Conservation (phyloP, 2,797 vertebrate species). For the Morus bassanus region DNA sequence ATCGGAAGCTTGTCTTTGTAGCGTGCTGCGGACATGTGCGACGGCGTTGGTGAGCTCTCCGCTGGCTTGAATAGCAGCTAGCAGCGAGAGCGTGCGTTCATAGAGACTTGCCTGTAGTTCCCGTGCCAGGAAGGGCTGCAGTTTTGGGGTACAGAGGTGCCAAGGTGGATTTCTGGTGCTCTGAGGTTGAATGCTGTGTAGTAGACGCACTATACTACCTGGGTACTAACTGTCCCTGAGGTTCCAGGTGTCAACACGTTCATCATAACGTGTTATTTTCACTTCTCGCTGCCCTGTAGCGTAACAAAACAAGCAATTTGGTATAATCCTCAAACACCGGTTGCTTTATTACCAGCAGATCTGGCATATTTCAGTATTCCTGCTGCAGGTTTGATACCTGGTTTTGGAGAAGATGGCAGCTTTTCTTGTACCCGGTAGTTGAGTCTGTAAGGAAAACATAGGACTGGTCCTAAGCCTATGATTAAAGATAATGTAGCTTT, state of each 20-base stretch:
- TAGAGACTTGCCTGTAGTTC: not conserved
- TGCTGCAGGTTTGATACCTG: not conserved
- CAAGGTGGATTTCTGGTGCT: not conserved
- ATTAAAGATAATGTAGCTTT: not conserved
- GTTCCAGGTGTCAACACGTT: not conserved
- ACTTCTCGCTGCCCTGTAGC: not conserved
- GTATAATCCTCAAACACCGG: not conserved
- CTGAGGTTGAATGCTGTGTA: not conserved
- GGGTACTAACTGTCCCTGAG: not conserved
- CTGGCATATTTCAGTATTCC: not conserved
- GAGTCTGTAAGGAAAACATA: not conserved
- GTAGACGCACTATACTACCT: rapidly evolving
- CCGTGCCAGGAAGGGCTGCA: not conserved
- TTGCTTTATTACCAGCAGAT: not conserved
- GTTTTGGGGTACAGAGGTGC: not conserved
- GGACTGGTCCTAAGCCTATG: not conserved
- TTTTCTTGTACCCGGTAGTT: not conserved
- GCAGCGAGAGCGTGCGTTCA: rapidly evolving
- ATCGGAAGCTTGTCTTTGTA: not conserved
- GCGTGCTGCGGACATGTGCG: rapidly evolving
- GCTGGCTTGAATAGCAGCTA: not conserved
- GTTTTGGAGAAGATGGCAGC: not conserved
- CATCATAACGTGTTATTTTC: not conserved
- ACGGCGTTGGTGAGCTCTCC: rapidly evolving
- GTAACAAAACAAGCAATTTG: not conserved